Evolutionary conservation across 2,797 vertebrate species (phyloP).

Genomic region (Rhodeus uyekii): DNA sequence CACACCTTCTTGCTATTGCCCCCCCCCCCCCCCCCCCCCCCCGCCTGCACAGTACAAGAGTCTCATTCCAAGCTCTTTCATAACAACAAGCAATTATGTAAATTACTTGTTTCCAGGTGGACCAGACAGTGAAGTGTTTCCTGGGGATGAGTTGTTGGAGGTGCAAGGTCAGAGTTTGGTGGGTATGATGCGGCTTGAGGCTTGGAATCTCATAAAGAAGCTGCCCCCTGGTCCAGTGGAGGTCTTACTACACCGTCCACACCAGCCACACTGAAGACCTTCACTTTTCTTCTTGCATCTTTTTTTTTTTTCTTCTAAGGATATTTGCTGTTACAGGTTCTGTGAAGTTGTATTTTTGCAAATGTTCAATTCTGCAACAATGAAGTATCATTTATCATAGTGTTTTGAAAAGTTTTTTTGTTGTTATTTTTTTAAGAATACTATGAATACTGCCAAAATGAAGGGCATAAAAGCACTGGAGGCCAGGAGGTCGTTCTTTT

Average conservation of each 20-base stretch:
- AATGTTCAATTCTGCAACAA: not conserved
- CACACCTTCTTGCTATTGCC: too few species aligned
- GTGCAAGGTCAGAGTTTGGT: slow-evolving; percentile 68
- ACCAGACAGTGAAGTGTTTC: slow-evolving; percentile 68
- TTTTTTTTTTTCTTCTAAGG: not conserved
- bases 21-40: too few species aligned
- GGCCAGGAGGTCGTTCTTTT: not conserved
- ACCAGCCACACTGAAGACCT: slow-evolving; percentile 43
- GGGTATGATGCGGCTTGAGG: slow-evolving; percentile 77
- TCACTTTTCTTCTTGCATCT: not conserved
- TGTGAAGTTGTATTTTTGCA: not conserved
- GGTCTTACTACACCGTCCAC: slow-evolving; percentile 69
- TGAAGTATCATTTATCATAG: not conserved
- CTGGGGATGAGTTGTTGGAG: slow-evolving; percentile 78
- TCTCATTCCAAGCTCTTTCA: not conserved
- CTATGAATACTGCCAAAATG: not conserved
- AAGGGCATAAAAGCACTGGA: not conserved
- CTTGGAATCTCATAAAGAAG: slow-evolving; percentile 76
- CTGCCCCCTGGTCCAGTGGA: slow-evolving; percentile 76
- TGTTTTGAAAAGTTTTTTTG: not conserved
- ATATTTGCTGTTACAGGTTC: slow-evolving; percentile 24
- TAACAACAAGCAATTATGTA: not conserved
- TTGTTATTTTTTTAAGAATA: not conserved
- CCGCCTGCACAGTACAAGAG: too few species aligned
- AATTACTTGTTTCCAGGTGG: slow-evolving; percentile 66